phyloP scores from a whole-genome alignment of 2,797 vertebrate genomes.

The Natrix natrix region DNA sequence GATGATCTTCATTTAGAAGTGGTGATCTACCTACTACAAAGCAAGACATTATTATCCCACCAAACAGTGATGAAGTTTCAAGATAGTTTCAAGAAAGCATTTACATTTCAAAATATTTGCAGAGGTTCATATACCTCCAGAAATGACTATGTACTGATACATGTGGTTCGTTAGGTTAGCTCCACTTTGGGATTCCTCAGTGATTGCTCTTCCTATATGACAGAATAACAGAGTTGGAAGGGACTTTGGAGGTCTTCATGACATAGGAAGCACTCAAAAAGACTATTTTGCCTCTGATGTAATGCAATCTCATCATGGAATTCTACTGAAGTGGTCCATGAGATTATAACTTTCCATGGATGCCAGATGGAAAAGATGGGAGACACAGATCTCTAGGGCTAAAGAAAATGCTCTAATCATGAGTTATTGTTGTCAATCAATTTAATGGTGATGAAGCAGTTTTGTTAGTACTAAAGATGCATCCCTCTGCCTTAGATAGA shows the following conservation, averaged over 20 bases:
- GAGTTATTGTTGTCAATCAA: neutral
- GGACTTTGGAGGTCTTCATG: neutral
- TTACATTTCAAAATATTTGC: neutral
- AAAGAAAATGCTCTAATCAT: neutral
- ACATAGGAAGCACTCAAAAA: neutral
- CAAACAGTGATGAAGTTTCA: neutral
- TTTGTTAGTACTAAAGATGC: neutral
- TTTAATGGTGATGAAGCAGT: neutral
- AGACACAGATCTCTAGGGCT: neutral
- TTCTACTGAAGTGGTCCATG: neutral
- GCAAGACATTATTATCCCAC: neutral
- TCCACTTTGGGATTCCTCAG: neutral
- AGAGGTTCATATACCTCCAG: neutral
- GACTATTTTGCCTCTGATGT: neutral
- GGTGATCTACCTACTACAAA: neutral
- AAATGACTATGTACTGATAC: neutral
- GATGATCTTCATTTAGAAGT: neutral
- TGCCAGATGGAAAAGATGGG: neutral
- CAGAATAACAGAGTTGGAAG: neutral
- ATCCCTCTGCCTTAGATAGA: neutral
- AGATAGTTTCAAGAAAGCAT: neutral
- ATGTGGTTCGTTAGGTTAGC: neutral
- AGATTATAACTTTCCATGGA: neutral
- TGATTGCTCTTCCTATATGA: neutral
- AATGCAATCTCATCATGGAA: neutral